Percentiles rank a stretch among this genome's conserved stretches.
These are phyloP conservation scores for Idaea biselata DNA, from an alignment of 2,888 invertebrate species.

Conservation along the genomic window DNA sequence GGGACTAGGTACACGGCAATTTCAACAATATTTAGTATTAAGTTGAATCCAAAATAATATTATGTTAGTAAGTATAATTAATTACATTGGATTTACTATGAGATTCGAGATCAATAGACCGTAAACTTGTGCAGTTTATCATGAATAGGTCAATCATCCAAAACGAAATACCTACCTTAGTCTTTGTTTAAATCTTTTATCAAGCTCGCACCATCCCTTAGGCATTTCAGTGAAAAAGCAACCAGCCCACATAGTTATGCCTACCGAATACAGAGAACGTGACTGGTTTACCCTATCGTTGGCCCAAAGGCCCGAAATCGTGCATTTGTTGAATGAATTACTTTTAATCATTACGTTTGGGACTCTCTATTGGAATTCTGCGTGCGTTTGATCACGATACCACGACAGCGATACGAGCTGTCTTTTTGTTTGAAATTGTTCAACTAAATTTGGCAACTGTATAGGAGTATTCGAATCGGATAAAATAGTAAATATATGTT, in stretches of 20 bases:
- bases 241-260: constrained; percentile 33
- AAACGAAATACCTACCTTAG: constrained; percentile 11
- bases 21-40: too few relatives aligned
- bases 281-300: constrained; percentile 40
- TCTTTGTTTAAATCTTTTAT: constrained; percentile 25
- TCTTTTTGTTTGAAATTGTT: constrained; percentile 27
- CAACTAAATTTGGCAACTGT: constrained; percentile 12
- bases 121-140: background rate
- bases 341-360: constrained; percentile 47
- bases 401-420: constrained; percentile 29
- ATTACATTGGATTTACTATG: too few relatives aligned
- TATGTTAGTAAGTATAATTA: too few relatives aligned
- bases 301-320: constrained; percentile 31
- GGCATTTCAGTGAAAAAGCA: constrained; percentile 34
- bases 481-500: background rate
- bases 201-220: constrained; percentile 25
- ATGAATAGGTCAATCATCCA: background rate
- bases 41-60: too few relatives aligned
- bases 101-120: background rate
- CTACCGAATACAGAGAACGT: constrained; percentile 37
- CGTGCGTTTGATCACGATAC: constrained; percentile 24
- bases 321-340: constrained; percentile 48
- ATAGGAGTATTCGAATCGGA: background rate
- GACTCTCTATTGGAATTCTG: constrained; percentile 38
- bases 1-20: too few relatives aligned